Conservation (phyloP, 1,140 invertebrate species). For the Phenacoccus solenopsis region DNA sequence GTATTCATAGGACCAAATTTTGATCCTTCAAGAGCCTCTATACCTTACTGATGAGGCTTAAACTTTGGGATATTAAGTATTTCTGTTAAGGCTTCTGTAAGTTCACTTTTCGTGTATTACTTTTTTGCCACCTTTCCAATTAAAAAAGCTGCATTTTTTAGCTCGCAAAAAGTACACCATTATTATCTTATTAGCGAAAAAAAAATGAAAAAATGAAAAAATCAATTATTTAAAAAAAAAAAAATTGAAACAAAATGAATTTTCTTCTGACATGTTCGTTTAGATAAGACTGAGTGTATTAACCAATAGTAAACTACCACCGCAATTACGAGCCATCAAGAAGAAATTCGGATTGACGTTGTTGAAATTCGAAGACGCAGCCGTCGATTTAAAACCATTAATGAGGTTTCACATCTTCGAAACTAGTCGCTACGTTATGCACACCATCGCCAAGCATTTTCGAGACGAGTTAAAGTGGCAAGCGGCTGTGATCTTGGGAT, state of each 20-base stretch:
- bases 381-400: constrained; percentile 81
- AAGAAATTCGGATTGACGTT: constrained; percentile 72
- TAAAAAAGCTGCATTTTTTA: too few species aligned
- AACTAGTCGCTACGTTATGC: constrained; percentile 63
- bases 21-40: too few species aligned
- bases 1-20: too few species aligned
- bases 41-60: too few species aligned
- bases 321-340: constrained; percentile 66
- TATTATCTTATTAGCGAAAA: too few species aligned
- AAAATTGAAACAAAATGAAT: neutral
- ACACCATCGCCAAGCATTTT: constrained; percentile 62
- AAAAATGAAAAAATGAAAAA: too few species aligned
- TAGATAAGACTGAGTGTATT: constrained; percentile 70
- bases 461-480: constrained; percentile 74
- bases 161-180: too few species aligned
- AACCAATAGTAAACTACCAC: constrained; percentile 65
- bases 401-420: constrained; percentile 76
- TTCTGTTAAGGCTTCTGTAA: too few species aligned
- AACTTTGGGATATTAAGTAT: too few species aligned
- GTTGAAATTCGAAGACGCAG: constrained; percentile 92
- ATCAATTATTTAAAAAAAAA: too few species aligned
- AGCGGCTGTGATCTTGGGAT: constrained; percentile 86
- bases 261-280: constrained; percentile 20
- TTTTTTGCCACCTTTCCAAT: too few species aligned
- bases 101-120: too few species aligned